Evolutionary conservation across 2,888 invertebrate genomes (phyloP), one percentile per base, ranked within the genome.

Genomic region (Chalcosyrphus nemorum): DNA sequence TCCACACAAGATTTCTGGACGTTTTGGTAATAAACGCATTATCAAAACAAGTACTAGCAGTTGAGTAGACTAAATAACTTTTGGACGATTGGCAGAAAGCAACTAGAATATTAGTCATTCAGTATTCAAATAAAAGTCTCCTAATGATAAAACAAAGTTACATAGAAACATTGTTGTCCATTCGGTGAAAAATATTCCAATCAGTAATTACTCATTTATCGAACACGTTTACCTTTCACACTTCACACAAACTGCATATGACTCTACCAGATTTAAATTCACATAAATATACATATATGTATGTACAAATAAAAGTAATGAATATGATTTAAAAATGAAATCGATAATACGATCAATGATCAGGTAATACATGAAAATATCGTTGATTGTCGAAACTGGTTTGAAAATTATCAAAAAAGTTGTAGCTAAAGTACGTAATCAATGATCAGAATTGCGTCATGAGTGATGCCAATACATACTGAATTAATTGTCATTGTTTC

Each of bases 391-490:
- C 24, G 9, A 57, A 41, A 57, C 41, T 45, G 43, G 61, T 56
- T 61, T 17, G 17, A 35, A 56, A 24, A 57, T 24, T 15, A 45
- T 47, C 24, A 21, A 21, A 45, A 21, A 19, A 45, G 45, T n/a
- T 21, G 45, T 43, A 43, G 19, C 5, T 45, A 2, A 45, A 9
- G 19, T 45, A 45, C 17, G 15, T 24, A 24, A 41, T n/a, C 4
- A 56, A 17, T 21, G 17, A 70, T 54, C 7, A 35, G 32, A 54
- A 7, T 78, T 78, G 21, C 50, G 54, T 78, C 71, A 78, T 65
- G 4, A 56, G 63, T 56, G 56, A 63, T 61, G 24, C 59, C 43
- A 76, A 52, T 52, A 41, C 74, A 45, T 50, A 57, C 27, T 29
- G 35, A 2, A 47, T 15, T 7, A 2, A 21, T 38, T 38, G 52